Evolutionary conservation across 2,888 invertebrate species (phyloP).

Genomic region (Hybos culiciformis): DNA sequence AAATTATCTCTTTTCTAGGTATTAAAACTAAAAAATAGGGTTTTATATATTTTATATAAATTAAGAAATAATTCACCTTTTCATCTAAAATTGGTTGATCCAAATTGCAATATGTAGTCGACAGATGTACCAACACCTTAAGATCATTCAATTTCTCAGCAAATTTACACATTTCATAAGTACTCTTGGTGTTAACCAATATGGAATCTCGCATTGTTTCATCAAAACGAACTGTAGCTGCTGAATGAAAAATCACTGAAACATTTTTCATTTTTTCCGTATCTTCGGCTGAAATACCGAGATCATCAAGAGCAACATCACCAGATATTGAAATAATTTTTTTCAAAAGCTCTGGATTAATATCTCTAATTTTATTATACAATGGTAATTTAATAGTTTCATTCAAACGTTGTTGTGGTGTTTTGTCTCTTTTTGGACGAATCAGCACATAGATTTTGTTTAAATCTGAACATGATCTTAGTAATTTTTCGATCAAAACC

Average conservation of each 20-base stretch:
- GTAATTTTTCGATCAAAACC: no score
- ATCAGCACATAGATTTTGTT: slow-evolving; percentile 58
- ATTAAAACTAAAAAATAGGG: no score
- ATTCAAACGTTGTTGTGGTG: slow-evolving; percentile 45
- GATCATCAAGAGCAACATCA: slow-evolving; percentile 39
- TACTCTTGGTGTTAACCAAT: slow-evolving; percentile 44
- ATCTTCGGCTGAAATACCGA: slow-evolving; percentile 41
- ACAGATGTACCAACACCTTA: slow-evolving; percentile 57
- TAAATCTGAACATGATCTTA: slow-evolving; percentile 61
- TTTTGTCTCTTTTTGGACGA: slow-evolving; percentile 50
- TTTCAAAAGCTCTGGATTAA: slow-evolving; percentile 38
- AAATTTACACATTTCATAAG: slow-evolving; percentile 43
- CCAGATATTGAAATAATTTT: slow-evolving; percentile 50
- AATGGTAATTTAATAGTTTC: slow-evolving; percentile 40
- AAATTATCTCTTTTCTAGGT: no score
- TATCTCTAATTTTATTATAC: slow-evolving; percentile 25
- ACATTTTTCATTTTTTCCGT: slow-evolving; percentile 41
- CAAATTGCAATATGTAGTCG: slow-evolving; percentile 69
- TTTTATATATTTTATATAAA: no score
- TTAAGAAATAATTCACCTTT: slow-evolving; percentile 39
- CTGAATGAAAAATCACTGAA: slow-evolving; percentile 54
- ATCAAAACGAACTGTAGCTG: slow-evolving; percentile 65
- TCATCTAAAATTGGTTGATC: slow-evolving; percentile 57
- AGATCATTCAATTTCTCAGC: slow-evolving; percentile 37
- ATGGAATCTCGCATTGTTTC: slow-evolving; percentile 50